phyloP scores from a whole-genome alignment of 2,888 invertebrate species.

The Lasioglossum oenotherae region DNA sequence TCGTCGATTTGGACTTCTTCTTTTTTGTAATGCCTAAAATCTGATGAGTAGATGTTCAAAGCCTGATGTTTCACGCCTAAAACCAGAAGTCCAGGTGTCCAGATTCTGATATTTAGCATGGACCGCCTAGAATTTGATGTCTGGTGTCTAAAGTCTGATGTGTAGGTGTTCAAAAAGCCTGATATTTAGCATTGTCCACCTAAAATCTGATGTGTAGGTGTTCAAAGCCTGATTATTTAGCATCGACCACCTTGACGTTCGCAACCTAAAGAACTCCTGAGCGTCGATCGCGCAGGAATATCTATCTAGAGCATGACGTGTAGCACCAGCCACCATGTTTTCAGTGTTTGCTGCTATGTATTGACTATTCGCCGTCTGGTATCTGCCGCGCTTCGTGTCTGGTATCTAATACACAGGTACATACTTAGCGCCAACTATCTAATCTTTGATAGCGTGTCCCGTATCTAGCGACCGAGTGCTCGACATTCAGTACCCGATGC shows the following conservation, averaged over 20 bases:
- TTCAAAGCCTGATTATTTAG: too few relatives aligned
- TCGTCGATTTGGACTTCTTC: background rate
- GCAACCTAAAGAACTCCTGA: background rate
- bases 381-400: background rate
- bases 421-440: background rate
- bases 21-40: too few relatives aligned
- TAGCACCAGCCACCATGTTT: background rate
- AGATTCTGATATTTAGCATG: too few relatives aligned
- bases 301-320: background rate
- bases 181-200: too few relatives aligned
- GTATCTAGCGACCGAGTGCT: background rate
- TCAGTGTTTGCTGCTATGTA: background rate
- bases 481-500: background rate
- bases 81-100: background rate
- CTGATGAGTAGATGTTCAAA: background rate
- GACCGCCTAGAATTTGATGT: background rate
- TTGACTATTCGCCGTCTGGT: background rate
- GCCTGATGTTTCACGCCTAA: background rate
- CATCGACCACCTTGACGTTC: background rate
- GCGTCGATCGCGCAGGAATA: background rate
- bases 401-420: conserved; percentile 1
- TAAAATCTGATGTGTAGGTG: too few relatives aligned
- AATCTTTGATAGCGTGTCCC: background rate
- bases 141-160: background rate
- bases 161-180: background rate